Evolutionary conservation across 1,140 invertebrate species (phyloP), one percentile per base, ranked within the genome.

Genomic region (Trachelipus rathkii): DNA sequence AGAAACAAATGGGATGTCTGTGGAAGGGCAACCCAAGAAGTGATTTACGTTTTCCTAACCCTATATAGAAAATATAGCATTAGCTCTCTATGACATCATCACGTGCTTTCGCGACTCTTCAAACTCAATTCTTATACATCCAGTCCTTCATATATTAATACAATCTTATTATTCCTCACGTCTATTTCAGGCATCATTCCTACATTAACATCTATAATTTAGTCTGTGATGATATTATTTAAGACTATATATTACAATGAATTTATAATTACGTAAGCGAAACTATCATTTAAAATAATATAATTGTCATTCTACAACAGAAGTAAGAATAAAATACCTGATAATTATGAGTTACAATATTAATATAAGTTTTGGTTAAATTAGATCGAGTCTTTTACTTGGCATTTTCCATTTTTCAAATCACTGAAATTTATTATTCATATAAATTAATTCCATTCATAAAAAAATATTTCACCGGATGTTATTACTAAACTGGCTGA

Each of bases 391-490:
- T 33, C 4, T 5, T 23, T 24, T 43, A 60, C n/a, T 24, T 13
- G 8, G 10, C 0, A n/a, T n/a, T 21, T 33, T 53, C 53, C 44
- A 33, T 21, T 3, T 67, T 53, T 66, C 46, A 44, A 19, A 73
- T 15, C 13, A n/a, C 11, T 15, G 0, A 11, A 44, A 21, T 53
- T 21, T 1, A 43, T 68, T 60, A 73, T 23, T 72, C 71, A 11
- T 88, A 88, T 87, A 84, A 91, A 94, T 77, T 93, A 86, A 86
- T 95, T 73, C 93, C 93, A 87, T 95, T 95, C 89, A 95, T 13
- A 93, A 82, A 53, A 95, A 83, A 75, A 89, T 82, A 82, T 89
- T n/a, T n/a, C 89, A 43, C 89, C 86, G 66, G 84, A 80, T 4
- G n/a, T 82, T 78, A 83, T 89, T 86, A 33, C 86, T n/a, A 72